A percentile compares a stretch with the other conserved stretches of the same genome.
Evolutionary conservation across 2,888 invertebrate genomes (phyloP).

Genomic region (Crematogaster levior): DNA sequence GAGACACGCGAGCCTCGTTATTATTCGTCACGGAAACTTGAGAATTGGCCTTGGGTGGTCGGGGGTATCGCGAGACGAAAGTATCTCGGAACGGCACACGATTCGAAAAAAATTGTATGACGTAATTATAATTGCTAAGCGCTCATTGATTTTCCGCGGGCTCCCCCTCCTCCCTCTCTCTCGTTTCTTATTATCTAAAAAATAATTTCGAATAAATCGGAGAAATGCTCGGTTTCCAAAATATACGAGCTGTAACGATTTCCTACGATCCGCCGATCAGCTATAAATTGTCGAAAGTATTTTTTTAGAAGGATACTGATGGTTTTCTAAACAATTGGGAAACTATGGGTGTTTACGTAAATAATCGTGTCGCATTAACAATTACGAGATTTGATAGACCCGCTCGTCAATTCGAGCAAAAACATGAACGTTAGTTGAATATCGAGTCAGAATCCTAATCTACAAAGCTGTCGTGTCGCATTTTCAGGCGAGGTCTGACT

Average conservation of each 20-base stretch:
- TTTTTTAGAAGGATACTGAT: background rate
- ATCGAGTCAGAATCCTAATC: background rate
- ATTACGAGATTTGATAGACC: background rate
- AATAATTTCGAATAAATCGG: background rate
- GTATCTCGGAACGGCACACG: background rate
- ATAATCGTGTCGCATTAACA: background rate
- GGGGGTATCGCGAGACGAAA: background rate
- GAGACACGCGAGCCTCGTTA: constrained; percentile 36
- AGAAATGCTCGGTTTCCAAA: background rate
- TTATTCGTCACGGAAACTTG: constrained; percentile 28
- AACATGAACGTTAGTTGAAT: too few relatives aligned
- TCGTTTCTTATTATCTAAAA: background rate
- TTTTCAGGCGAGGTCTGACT: constrained; percentile 96
- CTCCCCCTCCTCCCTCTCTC: background rate
- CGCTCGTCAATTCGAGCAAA: too few relatives aligned
- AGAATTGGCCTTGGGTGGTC: background rate
- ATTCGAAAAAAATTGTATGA: background rate
- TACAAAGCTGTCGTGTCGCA: background rate
- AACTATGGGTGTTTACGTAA: background rate
- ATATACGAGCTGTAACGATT: too few relatives aligned
- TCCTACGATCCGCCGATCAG: background rate
- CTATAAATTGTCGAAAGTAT: background rate
- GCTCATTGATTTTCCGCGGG: constrained; percentile 1
- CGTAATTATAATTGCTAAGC: constrained; percentile 23
- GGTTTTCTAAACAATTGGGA: background rate